Base-by-base conservation (phyloP, 2,113 vertebrate genomes). In the Periophthalmus modestus region DNA sequence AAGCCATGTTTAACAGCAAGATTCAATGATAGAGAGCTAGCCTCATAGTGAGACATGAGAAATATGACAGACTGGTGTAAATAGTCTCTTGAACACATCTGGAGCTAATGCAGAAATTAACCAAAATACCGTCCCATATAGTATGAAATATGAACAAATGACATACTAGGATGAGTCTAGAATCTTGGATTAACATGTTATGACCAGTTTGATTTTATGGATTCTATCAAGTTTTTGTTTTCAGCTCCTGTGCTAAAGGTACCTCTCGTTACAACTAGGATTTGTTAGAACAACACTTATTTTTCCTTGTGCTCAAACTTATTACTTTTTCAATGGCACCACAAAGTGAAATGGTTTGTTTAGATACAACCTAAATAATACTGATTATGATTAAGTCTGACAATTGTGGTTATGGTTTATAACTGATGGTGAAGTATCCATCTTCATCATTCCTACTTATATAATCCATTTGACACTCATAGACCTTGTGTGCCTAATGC, bases 21-120 rank as follows among this genome's bases (percentile, higher is more conserved):
- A 62, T 65, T 77, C 78, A 66, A 77, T 79, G 78, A 73, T n/a
- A 55, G 21, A 84, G 71, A 54, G 59, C 74, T 76, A 34, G 15
- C 0, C 65, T 79, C 73, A 68, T 46, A 2, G 54, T 69, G 69
- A 46, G 73, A 67, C 57, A 68, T 71, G 34, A 75, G 62, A 24
- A 71, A 55, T 68, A 71, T 19, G 72, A 77, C 59, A 73, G 79
- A 77, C 74, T 4, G 13, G 39, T 65, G 58, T 65, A 73, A 78
- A 61, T 59, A 69, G 74, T 50, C 1, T 50, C 48, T 59, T 7
- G 33, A 71, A 74, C 63, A 57, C 34, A 80, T 84, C 70, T 78
- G 24, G 28, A 62, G 23, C 48, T 52, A 19, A 50, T 52, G 48
- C 18, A 48, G 19, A 67, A 50, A 69, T 39, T 9, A 39, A 9